Percentiles rank a stretch among this genome's conserved stretches.
phyloP scores from a whole-genome alignment of 37 sponge, comb jelly and placozoan genomes.

The Bolinopsis microptera region DNA sequence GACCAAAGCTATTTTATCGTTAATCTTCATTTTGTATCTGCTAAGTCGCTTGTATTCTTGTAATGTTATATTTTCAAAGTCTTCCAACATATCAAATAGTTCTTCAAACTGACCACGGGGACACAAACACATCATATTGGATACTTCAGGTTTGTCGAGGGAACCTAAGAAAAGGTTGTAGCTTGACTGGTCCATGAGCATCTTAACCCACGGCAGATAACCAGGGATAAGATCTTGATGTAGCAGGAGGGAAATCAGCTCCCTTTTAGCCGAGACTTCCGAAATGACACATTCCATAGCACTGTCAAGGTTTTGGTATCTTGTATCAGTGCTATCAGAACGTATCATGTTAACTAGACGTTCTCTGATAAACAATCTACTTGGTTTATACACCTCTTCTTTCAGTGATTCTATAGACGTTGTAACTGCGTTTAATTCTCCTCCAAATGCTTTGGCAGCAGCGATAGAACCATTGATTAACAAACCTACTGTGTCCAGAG shows the following conservation, averaged over 20 bases:
- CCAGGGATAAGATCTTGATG: slow-evolving; percentile 21
- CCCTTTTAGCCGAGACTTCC: neutral
- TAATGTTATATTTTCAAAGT: neutral
- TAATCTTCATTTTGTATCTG: neutral
- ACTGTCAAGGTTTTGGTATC: neutral
- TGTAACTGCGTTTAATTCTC: neutral
- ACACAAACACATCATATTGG: neutral
- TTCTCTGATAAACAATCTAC: neutral
- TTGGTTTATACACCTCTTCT: neutral
- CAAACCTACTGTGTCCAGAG: neutral
- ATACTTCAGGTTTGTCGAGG: neutral
- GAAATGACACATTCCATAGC: neutral
- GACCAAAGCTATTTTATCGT: neutral
- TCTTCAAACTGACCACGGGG: neutral
- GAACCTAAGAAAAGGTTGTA: neutral
- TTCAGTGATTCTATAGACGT: neutral
- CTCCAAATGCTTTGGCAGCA: neutral
- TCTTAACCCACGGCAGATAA: neutral
- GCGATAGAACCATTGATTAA: neutral
- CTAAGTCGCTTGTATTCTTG: neutral
- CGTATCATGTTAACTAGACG: neutral
- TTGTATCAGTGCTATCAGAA: neutral
- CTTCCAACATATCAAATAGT: slow-evolving; percentile 6
- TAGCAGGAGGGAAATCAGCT: neutral
- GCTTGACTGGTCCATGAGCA: neutral